Conservation (phyloP, 2,113 vertebrate genomes). For the Protobothrops flavoviridis region DNA sequence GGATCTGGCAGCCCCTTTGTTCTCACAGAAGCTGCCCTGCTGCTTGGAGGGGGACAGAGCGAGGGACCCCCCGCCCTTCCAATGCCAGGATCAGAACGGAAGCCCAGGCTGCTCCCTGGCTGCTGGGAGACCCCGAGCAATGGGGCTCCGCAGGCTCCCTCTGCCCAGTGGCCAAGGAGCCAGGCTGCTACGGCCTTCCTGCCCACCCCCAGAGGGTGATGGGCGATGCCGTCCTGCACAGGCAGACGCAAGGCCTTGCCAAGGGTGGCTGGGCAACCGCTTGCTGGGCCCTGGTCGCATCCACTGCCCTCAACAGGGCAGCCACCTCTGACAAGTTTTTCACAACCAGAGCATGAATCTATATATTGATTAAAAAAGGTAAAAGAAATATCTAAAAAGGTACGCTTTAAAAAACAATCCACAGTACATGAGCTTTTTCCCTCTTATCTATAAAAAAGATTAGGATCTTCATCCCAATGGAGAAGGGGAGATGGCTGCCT, state of each 20-base stretch:
- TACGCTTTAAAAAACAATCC: constrained; percentile 56
- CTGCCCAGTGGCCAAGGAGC: not conserved
- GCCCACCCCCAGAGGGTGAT: not conserved
- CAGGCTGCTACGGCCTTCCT: not conserved
- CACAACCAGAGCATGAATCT: constrained; percentile 35
- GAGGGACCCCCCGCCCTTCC: not conserved
- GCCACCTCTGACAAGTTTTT: constrained; percentile 45
- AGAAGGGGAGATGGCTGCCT: constrained; percentile 31
- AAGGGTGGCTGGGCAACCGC: not conserved
- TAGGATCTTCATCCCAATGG: constrained; percentile 58
- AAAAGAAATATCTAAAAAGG: constrained; percentile 30
- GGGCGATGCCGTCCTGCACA: not conserved
- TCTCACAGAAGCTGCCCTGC: not conserved
- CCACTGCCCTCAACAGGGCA: constrained; percentile 26
- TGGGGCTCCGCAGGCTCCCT: not conserved
- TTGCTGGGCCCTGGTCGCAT: not conserved
- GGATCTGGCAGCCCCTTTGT: not conserved
- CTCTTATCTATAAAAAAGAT: constrained; percentile 15
- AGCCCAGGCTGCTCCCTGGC: not conserved
- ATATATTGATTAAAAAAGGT: constrained; percentile 8
- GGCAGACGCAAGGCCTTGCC: not conserved
- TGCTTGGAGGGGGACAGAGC: not conserved
- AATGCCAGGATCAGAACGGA: not conserved
- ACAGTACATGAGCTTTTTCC: constrained; percentile 46
- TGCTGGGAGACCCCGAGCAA: not conserved